Evolutionary conservation across 2,888 invertebrate genomes (phyloP).

Genomic region (Oscheius onirici): DNA sequence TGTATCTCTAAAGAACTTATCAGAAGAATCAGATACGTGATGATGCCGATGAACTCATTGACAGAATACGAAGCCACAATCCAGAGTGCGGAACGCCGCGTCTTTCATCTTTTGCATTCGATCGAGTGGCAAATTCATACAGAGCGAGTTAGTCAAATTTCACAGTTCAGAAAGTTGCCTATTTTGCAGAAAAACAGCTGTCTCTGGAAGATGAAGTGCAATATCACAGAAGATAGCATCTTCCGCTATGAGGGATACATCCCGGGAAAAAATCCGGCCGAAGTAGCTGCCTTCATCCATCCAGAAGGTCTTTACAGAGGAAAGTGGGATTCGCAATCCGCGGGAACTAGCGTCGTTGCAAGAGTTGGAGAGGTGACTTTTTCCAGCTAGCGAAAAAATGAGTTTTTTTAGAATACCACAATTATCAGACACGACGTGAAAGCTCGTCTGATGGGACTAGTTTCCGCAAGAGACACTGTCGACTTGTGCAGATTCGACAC

Average conservation of each 20-base stretch:
- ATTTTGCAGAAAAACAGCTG: conserved; percentile 44
- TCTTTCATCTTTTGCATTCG: conserved; percentile 48
- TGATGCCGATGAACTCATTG: conserved; percentile 17
- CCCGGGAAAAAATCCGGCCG: conserved; percentile 41
- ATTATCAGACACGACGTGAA: conserved; percentile 51
- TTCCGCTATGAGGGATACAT: conserved; percentile 50
- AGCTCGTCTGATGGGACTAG: conserved; percentile 44
- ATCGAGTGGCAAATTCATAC: conserved; percentile 49
- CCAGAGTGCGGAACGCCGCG: conserved; percentile 44
- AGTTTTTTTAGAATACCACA: conserved; percentile 39
- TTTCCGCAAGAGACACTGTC: conserved; percentile 47
- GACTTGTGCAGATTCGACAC: conserved; percentile 46
- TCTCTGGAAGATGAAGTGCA: conserved; percentile 49
- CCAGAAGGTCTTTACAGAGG: conserved; percentile 49
- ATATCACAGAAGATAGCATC: conserved; percentile 47
- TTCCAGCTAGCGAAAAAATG: background rate
- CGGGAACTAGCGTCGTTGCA: conserved; percentile 43
- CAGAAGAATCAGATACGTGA: background rate
- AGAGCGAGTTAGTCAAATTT: conserved; percentile 37
- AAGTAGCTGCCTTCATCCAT: conserved; percentile 49
- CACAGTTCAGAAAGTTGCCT: background rate
- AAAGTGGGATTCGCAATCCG: conserved; percentile 52
- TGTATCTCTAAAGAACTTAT: too few species aligned
- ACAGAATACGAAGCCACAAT: conserved; percentile 41
- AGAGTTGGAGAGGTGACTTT: conserved; percentile 32